Evolutionary conservation across 2,113 vertebrate species (phyloP).

Genomic region (Lota lota): DNA sequence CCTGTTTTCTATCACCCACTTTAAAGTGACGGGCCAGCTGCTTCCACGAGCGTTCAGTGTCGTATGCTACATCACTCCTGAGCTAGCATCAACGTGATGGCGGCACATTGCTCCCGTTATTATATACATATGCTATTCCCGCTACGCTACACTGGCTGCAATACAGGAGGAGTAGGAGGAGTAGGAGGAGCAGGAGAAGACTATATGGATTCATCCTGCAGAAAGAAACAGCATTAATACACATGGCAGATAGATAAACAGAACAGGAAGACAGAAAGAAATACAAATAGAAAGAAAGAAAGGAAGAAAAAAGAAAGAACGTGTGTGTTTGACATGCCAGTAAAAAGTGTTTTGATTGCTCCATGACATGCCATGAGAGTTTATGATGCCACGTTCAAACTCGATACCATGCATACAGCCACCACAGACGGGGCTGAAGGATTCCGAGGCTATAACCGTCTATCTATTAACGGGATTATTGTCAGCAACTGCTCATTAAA

Average conservation of each 20-base stretch:
- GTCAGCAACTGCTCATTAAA: slow-evolving; percentile 63
- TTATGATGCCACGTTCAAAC: slow-evolving; percentile 52
- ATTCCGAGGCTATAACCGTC: slow-evolving; percentile 41
- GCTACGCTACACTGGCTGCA: not conserved
- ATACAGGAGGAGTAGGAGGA: too few species aligned
- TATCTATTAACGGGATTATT: slow-evolving; percentile 63
- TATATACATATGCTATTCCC: too few species aligned
- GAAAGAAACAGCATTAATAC: not conserved
- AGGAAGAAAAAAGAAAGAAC: not conserved
- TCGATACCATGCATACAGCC: slow-evolving; percentile 35
- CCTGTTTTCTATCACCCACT: too few species aligned
- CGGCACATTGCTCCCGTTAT: too few species aligned
- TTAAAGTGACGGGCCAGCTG: too few species aligned
- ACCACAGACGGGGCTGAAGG: not conserved
- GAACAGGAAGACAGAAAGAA: not conserved
- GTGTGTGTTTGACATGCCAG: not conserved
- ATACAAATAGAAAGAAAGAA: not conserved
- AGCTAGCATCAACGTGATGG: too few species aligned
- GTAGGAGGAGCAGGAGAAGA: not conserved
- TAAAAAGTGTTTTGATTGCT: slow-evolving; percentile 9
- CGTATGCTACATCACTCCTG: too few species aligned
- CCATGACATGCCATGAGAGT: slow-evolving; percentile 51
- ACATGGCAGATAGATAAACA: not conserved
- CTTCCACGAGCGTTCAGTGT: too few species aligned
- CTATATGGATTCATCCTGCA: not conserved